Percentiles rank a stretch among this genome's conserved stretches.
Evolutionary conservation across 2,888 invertebrate genomes (phyloP).

Genomic region (Phortica okadai): DNA sequence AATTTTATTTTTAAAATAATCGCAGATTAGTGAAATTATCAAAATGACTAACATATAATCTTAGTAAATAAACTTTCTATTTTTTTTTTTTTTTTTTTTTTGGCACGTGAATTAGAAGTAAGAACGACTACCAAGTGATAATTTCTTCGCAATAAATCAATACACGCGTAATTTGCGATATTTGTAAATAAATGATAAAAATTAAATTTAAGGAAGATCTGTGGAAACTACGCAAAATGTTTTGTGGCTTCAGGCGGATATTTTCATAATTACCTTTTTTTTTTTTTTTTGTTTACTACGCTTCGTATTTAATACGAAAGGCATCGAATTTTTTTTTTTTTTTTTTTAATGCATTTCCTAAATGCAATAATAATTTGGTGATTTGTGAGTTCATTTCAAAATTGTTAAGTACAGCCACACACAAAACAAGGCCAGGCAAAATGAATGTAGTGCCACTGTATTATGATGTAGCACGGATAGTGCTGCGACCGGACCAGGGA

Average conservation of each 20-base stretch:
- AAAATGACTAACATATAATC: constrained; percentile 7
- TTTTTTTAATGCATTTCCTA: not conserved
- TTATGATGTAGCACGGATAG: not conserved
- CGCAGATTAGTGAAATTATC: not conserved
- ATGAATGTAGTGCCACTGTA: constrained; percentile 12
- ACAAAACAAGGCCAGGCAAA: not conserved
- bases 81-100: constrained; percentile 23
- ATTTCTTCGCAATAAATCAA: not conserved
- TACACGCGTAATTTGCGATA: not conserved
- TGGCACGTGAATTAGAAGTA: constrained; percentile 13
- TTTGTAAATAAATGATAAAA: not conserved
- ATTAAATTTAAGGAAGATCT: not conserved
- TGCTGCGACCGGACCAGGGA: not conserved
- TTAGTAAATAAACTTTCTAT: constrained; percentile 2
- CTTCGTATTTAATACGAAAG: not conserved
- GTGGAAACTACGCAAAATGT: not conserved
- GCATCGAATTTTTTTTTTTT: constrained; percentile 19
- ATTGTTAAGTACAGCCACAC: not conserved
- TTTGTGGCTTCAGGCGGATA: not conserved
- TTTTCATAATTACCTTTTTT: not conserved
- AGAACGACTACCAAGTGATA: constrained; percentile 7
- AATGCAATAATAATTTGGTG: not conserved
- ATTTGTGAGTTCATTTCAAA: not conserved
- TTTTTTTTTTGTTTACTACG: constrained; percentile 21
- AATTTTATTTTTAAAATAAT: not conserved